phyloP scores from a whole-genome alignment of 2,797 vertebrate species.

The Semotilus atromaculatus region DNA sequence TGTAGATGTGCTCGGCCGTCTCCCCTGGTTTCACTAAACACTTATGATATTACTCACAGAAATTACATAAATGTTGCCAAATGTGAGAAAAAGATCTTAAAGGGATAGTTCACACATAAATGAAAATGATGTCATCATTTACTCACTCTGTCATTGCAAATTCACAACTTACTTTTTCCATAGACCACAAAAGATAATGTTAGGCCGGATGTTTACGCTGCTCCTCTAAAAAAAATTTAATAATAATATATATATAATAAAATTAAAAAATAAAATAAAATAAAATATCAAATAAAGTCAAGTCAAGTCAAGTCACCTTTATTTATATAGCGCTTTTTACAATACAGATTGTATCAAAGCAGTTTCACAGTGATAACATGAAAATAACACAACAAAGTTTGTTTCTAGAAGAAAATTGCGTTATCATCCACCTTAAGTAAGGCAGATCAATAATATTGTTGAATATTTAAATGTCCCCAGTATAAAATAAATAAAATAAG shows the following conservation, averaged over 20 bases:
- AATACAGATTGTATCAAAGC: no score
- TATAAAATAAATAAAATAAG: background rate
- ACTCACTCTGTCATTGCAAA: background rate
- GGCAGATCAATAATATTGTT: no score
- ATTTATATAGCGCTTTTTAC: no score
- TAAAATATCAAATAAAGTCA: background rate
- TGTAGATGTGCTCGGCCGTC: slow-evolving; percentile 74
- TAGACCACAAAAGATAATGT: background rate
- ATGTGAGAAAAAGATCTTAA: slow-evolving; percentile 71
- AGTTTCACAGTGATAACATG: no score
- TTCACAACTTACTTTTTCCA: background rate
- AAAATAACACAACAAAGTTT: no score
- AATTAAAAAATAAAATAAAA: background rate
- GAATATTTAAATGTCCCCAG: no score
- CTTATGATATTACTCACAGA: slow-evolving; percentile 74
- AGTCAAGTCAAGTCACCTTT: no score
- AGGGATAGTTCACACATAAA: slow-evolving; percentile 7
- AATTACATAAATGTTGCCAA: slow-evolving; percentile 73
- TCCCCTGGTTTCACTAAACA: slow-evolving; percentile 77
- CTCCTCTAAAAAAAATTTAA: background rate
- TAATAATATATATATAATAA: no score
- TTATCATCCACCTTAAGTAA: no score
- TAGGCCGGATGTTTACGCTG: background rate
- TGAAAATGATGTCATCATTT: slow-evolving; percentile 10
- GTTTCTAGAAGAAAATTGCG: no score